Base-by-base conservation (phyloP, 35 echinoderm and acorn worm species). In the Diadema setosum region DNA sequence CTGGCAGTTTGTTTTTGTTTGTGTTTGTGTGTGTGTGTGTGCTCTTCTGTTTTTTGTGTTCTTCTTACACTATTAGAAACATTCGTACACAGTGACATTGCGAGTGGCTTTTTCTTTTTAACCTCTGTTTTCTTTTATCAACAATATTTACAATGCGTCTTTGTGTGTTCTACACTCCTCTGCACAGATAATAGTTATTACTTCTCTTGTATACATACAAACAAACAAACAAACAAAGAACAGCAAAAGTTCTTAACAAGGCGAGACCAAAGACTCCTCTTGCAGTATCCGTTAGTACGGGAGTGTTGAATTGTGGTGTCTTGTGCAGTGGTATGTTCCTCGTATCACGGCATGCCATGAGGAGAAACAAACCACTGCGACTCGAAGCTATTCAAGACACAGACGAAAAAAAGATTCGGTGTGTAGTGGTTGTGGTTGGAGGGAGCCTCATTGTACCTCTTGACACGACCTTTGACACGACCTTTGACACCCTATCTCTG, bases 161-260 rank as follows among this genome's bases (percentile, higher is more conserved):
- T 67, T 33, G 25, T 67, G 12, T 67, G 23, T 33, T n/a, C n/a
- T n/a, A n/a, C n/a, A 67, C 29, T 67, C 5, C 37, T 67, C 30
- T 67, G 37, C 12, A 12, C 30, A 33, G 37, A 67, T 67, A 67
- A 67, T 67, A 67, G 63, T 67, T 67, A 67, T 67, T 67, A 67
- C 63, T 67, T 67, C 63, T 67, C 63, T 67, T 67, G 63, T 67
- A 67, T 67, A 67, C 63, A 67, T 67, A 67, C 63, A 67, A 67
- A 26, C 37, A 33, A 33, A 67, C 63, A 67, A 33, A 67, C 63
- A 67, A 67, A 26, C 37, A 33, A 33, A 67, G 63, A 67, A 67
- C 63, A 67, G 63, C 63, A 67, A 67, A 33, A 14, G 12, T 67
- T 67, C 30, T 67, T 33, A 33, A 26, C 1, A 67, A 14, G 9